Percentiles rank a stretch among this genome's conserved stretches.
Evolutionary conservation across 2,888 invertebrate species (phyloP).

Genomic region (Selenia dentaria): DNA sequence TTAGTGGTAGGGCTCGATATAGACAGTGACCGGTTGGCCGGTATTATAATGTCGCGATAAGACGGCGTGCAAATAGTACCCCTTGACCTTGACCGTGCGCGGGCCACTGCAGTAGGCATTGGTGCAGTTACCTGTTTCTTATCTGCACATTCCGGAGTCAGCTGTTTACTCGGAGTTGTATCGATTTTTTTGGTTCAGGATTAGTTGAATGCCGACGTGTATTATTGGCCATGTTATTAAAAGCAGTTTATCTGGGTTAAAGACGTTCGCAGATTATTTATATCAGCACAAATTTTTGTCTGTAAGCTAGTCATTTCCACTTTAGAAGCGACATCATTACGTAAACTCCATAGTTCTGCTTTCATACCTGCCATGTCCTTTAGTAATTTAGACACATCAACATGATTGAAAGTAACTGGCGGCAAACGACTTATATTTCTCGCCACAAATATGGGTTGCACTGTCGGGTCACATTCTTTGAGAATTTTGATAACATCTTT

Average conservation of each 20-base stretch:
- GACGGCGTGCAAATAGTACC: background rate
- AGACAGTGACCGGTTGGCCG: too few relatives aligned
- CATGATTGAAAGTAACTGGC: too few relatives aligned
- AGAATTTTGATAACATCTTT: too few relatives aligned
- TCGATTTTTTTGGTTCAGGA: background rate
- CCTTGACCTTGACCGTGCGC: background rate
- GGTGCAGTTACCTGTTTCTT: background rate
- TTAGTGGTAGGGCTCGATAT: too few relatives aligned
- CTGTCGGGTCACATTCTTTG: too few relatives aligned
- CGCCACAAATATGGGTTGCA: too few relatives aligned
- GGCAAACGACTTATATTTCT: too few relatives aligned
- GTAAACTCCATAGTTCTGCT: too few relatives aligned
- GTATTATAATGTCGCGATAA: slow-evolving; percentile 1
- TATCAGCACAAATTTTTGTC: background rate
- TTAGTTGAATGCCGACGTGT: background rate
- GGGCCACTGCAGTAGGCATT: background rate
- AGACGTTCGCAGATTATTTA: background rate
- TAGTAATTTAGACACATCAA: too few relatives aligned
- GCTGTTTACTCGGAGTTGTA: background rate
- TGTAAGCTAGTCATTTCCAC: too few relatives aligned
- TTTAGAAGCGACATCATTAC: too few relatives aligned
- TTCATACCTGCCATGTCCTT: too few relatives aligned
- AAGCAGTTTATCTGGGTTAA: background rate
- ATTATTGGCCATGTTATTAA: background rate
- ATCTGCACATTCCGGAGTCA: background rate